A percentile compares a stretch with the other conserved stretches of the same genome.
Evolutionary conservation across 2,113 vertebrate species (phyloP).

Genomic region (Choloepus hoffmanni): DNA sequence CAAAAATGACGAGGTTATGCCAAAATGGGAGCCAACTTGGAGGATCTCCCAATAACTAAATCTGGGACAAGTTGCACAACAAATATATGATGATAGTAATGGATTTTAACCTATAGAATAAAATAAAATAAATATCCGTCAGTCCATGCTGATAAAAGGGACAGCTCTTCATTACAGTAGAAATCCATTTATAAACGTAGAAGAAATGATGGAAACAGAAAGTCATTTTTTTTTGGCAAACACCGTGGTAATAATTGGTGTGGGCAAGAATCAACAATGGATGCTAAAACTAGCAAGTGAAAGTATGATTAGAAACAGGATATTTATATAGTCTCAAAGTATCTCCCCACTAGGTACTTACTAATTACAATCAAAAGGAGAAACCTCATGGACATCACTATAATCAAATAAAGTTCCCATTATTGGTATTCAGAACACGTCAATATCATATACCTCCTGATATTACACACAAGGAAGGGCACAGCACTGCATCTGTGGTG

Average conservation of each 20-base stretch:
- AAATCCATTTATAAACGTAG: not conserved
- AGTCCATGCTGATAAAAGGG: not conserved
- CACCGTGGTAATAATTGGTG: no score
- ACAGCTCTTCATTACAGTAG: not conserved
- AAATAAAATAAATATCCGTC: not conserved
- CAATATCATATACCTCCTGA: fast-evolving
- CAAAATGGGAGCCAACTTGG: not conserved
- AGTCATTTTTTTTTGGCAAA: not conserved
- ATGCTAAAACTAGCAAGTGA: not conserved
- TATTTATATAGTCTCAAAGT: not conserved
- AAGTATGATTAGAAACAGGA: not conserved
- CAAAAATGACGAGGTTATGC: not conserved
- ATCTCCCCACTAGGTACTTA: not conserved
- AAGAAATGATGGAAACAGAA: not conserved
- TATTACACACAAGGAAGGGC: fast-evolving
- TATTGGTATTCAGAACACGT: fast-evolving
- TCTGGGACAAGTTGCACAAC: not conserved
- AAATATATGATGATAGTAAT: not conserved
- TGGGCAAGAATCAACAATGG: not conserved
- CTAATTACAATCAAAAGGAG: not conserved
- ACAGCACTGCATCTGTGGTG: no score
- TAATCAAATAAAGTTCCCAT: not conserved
- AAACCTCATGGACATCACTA: not conserved
- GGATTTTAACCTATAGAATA: not conserved
- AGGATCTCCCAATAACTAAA: not conserved